These are phyloP conservation scores for Paraplagusia blochii DNA, from an alignment of 2,113 vertebrate species.

Conservation along the genomic window DNA sequence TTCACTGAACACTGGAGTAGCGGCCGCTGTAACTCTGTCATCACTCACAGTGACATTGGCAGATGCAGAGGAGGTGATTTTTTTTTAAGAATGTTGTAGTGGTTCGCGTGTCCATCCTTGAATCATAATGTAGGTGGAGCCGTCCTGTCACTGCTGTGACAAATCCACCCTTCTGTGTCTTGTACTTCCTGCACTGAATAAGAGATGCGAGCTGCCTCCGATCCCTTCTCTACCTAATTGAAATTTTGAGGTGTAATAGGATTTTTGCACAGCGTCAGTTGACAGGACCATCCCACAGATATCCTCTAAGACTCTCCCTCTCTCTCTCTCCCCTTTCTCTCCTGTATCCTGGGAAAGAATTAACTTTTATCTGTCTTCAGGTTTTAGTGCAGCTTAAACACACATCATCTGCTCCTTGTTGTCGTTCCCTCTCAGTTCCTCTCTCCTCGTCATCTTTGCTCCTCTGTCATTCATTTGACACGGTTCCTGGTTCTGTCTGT, in stretches of 20 bases:
- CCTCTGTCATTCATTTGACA: slow-evolving; percentile 42
- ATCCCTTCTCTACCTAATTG: slow-evolving; percentile 71
- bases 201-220: slow-evolving; percentile 37
- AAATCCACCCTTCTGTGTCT: slow-evolving; percentile 64
- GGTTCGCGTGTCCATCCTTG: slow-evolving; percentile 28
- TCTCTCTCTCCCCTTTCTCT: slow-evolving; percentile 19
- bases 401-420: slow-evolving; percentile 42
- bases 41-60: slow-evolving; percentile 60
- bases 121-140: slow-evolving; percentile 60
- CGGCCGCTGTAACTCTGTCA: slow-evolving; percentile 57
- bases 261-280: slow-evolving; percentile 67
- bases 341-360: slow-evolving; percentile 50
- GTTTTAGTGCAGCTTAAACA: slow-evolving; percentile 55
- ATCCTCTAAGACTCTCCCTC: slow-evolving; percentile 66
- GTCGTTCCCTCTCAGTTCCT: slow-evolving; percentile 41
- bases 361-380: slow-evolving; percentile 59
- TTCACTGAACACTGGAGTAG: slow-evolving; percentile 67
- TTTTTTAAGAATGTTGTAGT: slow-evolving; percentile 11
- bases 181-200: slow-evolving; percentile 52
- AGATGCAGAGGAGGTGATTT: slow-evolving; percentile 28
- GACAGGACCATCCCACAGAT: slow-evolving; percentile 71
- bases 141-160: slow-evolving; percentile 62
- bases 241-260: slow-evolving; percentile 78
- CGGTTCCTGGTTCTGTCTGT: slow-evolving; percentile 38
- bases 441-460: slow-evolving; percentile 30